Base-by-base conservation (phyloP, 2,797 vertebrate species). In the Tympanoctomys barrerae region DNA sequence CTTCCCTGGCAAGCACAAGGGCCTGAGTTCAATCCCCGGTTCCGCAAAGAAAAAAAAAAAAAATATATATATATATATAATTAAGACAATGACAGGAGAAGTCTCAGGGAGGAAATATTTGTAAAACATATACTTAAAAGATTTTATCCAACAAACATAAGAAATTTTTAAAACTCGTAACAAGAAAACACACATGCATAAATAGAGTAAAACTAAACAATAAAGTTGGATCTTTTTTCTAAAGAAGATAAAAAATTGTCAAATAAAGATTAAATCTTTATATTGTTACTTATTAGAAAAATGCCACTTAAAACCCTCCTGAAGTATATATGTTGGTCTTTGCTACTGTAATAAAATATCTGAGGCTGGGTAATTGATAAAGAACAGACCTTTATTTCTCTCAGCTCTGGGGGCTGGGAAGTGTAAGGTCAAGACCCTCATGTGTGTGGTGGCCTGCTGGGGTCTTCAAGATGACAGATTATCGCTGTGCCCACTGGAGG, bases 401-500 rank as follows among this genome's bases (percentile, higher is more conserved):
- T 26, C 11, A 75, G 71, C 26, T 39, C 71, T 16, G 12, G 24
- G 42, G 39, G 71, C 71, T 75, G 39, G 22, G 39, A 75, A 26
- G 22, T 24, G 12, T 75, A 28, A 46, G 71, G 24, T 28, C 71
- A 75, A 75, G 24, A 13, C 11, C 24, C 71, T 28, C 24, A 13
- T 39, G 14, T 28, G 12, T 75, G 13, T 3, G 7, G 18, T 28
- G 33, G 33, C 24, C 16, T 66, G 16, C 46, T 13, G 1, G 54
- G 26, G 6, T 64, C 28, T 46, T 81, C 28, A 70, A 42, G 49
- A 90, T 26, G 28, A 64, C 1, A 26, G 21, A 64, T 70, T 7
- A 31, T 46, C 0, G 2, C 39, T 59, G 9, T 2, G 1, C 39
- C 21, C 3, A 61, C 36, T 42, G 10, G 19, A 70, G 3, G 28